Conservation (phyloP, 2,113 vertebrate genomes). For the Epinephelus lanceolatus region DNA sequence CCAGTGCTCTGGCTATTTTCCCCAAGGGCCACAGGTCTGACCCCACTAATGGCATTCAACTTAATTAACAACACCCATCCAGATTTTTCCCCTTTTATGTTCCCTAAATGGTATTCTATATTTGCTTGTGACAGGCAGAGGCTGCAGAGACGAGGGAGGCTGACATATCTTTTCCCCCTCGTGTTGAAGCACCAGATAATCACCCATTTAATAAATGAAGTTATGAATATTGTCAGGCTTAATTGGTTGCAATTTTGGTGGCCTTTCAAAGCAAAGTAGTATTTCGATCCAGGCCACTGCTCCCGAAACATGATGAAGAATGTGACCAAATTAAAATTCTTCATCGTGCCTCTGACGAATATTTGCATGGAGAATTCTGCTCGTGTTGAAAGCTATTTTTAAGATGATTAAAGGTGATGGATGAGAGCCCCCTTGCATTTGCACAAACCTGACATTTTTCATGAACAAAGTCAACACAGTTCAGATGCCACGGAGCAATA, state of each 20-base stretch:
- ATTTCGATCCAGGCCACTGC: constrained; percentile 6
- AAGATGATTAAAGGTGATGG: not conserved
- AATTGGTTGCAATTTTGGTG: constrained; percentile 36
- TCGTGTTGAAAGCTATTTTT: not conserved
- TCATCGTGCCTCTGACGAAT: not conserved
- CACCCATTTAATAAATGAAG: constrained; percentile 9
- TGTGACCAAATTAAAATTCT: constrained; percentile 23
- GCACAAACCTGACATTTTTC: constrained; percentile 10
- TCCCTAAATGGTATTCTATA: constrained; percentile 46
- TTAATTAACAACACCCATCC: constrained; percentile 54
- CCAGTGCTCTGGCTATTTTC: not conserved
- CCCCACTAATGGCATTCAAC: constrained; percentile 39
- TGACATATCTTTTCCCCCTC: not conserved
- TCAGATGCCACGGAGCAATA: not conserved
- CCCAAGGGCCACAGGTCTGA: constrained; percentile 31
- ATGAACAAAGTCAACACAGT: constrained; percentile 2
- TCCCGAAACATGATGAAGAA: constrained; percentile 19
- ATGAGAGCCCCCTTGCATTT: not conserved
- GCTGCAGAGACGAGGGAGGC: not conserved
- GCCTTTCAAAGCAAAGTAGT: constrained; percentile 21
- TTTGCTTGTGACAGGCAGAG: constrained; percentile 26
- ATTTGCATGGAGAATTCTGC: not conserved
- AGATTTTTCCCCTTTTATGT: constrained; percentile 19
- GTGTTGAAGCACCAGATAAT: constrained; percentile 24
- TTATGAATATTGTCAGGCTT: constrained; percentile 26